Conservation (phyloP, 2,113 vertebrate genomes). For the Sclerurus mexicanus region DNA sequence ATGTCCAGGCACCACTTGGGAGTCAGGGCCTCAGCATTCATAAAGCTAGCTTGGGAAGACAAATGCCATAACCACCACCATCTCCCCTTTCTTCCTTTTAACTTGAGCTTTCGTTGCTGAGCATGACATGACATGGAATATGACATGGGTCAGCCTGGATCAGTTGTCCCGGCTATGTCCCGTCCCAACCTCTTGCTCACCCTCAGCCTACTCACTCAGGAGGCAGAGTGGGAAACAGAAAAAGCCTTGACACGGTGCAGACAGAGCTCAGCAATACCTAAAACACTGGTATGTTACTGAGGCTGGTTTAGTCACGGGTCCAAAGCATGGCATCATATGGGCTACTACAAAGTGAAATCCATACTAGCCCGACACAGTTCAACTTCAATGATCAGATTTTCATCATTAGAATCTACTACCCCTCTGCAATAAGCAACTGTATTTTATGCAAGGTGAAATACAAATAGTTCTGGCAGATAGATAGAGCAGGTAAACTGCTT, state of each 20-base stretch:
- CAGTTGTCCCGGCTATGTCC: background rate
- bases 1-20: fast-evolving
- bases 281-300: background rate
- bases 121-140: background rate
- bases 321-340: background rate
- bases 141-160: fast-evolving
- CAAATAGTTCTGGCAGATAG: background rate
- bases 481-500: background rate
- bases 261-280: background rate
- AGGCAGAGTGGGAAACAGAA: background rate
- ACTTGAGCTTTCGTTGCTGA: background rate
- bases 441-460: background rate
- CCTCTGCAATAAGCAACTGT: background rate
- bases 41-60: background rate
- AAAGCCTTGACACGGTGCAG: background rate
- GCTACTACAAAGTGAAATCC: fast-evolving
- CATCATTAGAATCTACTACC: background rate
- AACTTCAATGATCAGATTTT: background rate
- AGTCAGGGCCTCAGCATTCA: fast-evolving
- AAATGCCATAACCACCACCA: fast-evolving
- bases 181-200: background rate
- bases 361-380: background rate
- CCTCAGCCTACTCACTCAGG: fast-evolving
- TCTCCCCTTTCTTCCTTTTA: background rate
- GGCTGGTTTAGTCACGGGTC: background rate